Conservation (phyloP, 2,888 invertebrate genomes). For the Acanthosoma haemorrhoidale region DNA sequence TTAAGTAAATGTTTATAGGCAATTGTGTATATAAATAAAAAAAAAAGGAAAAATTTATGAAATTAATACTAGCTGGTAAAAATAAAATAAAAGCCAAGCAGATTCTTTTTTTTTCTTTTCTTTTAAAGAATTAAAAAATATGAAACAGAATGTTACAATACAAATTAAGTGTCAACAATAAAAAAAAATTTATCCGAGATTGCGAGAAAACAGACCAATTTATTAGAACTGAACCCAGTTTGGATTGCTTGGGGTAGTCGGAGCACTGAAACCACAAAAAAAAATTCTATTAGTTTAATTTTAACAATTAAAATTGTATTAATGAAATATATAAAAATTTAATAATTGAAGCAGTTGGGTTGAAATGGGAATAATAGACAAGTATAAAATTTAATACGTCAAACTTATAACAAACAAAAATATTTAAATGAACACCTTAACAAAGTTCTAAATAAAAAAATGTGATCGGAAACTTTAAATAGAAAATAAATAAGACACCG, state of each 20-base stretch:
- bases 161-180: slow-evolving; percentile 11
- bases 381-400: neutral
- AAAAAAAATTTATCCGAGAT: slow-evolving; percentile 18
- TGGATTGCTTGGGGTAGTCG: slow-evolving; percentile 42
- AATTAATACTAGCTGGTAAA: slow-evolving; percentile 14
- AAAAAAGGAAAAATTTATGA: neutral
- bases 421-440: neutral
- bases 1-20: neutral
- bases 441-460: too few species aligned
- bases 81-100: slow-evolving; percentile 12
- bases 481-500: too few species aligned
- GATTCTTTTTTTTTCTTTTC: neutral
- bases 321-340: neutral
- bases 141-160: slow-evolving; percentile 3
- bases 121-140: slow-evolving; percentile 19
- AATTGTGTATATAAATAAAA: neutral
- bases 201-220: slow-evolving; percentile 11
- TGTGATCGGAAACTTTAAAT: too few species aligned
- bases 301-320: too few species aligned
- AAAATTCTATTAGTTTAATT: too few species aligned
- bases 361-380: neutral
- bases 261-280: slow-evolving; percentile 32
- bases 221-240: slow-evolving; percentile 44
- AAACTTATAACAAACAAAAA: neutral
- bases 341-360: neutral